Percentiles rank a stretch among this genome's conserved stretches.
phyloP scores from a whole-genome alignment of 2,797 vertebrate species.

The Peromyscus eremicus region DNA sequence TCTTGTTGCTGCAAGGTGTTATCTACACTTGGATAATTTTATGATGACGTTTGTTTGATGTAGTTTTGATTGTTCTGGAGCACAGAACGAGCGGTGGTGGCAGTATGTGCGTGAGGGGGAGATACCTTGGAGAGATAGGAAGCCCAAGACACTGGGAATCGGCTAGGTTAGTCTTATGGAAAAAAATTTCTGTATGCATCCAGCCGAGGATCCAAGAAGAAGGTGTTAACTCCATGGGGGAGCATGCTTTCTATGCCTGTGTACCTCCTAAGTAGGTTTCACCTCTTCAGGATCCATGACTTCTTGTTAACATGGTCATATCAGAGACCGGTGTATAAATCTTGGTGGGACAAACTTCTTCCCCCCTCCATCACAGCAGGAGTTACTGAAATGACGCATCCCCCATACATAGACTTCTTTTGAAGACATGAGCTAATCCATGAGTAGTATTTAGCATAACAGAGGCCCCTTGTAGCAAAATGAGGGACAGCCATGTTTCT shows the following conservation, averaged over 20 bases:
- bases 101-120: background rate
- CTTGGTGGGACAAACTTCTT: background rate
- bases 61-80: background rate
- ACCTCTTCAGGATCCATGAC: background rate
- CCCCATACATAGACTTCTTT: background rate
- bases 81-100: too few species aligned
- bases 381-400: constrained; percentile 24
- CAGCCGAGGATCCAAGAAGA: background rate
- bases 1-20: background rate
- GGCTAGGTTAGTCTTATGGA: background rate
- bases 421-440: constrained; percentile 34
- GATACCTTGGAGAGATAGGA: background rate
- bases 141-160: background rate
- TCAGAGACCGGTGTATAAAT: background rate
- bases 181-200: background rate
- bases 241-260: background rate
- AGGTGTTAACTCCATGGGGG: background rate
- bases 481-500: constrained; percentile 25
- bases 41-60: background rate
- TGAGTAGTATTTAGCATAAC: constrained; percentile 17
- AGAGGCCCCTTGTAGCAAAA: background rate
- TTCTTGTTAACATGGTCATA: background rate
- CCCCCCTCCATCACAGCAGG: background rate
- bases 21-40: background rate
- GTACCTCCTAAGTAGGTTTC: background rate